Percentiles rank a stretch among this genome's conserved stretches.
These are phyloP conservation scores for Argyresthia albistria DNA, from an alignment of 2,888 invertebrate genomes.

Conservation along the genomic window DNA sequence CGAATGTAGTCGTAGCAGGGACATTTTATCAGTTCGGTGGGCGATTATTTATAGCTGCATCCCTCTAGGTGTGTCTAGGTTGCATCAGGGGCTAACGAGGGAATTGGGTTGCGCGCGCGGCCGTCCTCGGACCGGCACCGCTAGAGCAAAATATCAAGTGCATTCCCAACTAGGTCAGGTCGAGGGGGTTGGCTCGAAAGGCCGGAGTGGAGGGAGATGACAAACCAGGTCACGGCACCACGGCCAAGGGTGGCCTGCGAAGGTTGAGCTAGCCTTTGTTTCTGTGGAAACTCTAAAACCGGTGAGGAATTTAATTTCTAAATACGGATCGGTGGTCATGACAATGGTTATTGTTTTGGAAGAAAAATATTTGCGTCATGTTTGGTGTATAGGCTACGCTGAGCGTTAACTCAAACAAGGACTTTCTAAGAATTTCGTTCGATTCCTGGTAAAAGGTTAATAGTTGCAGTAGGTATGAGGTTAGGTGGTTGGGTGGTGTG, in stretches of 20 bases:
- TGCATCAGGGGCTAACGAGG: conserved; percentile 15
- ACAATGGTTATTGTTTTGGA: no score
- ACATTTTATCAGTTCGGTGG: background rate
- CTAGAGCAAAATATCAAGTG: conserved; percentile 37
- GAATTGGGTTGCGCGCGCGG: conserved; percentile 3
- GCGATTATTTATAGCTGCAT: background rate
- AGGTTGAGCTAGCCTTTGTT: conserved; percentile 55
- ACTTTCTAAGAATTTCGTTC: no score
- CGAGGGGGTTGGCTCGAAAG: conserved; percentile 21
- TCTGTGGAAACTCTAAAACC: conserved; percentile 9
- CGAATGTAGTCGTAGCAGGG: background rate
- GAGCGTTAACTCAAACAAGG: no score
- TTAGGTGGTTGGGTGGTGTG: no score
- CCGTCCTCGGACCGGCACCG: background rate
- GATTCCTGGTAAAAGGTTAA: no score
- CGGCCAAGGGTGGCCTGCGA: conserved; percentile 66
- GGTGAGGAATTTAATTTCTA: no score
- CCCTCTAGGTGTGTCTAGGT: conserved; percentile 9
- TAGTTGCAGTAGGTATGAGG: no score
- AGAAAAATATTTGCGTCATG: no score
- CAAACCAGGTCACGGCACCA: conserved; percentile 60
- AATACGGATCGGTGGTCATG: no score
- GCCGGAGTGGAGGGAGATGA: conserved; percentile 20
- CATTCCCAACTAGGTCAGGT: conserved; percentile 58
- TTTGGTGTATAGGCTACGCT: no score